Evolutionary conservation across 1,140 invertebrate species (phyloP).

Genomic region (Ooceraea biroi): DNA sequence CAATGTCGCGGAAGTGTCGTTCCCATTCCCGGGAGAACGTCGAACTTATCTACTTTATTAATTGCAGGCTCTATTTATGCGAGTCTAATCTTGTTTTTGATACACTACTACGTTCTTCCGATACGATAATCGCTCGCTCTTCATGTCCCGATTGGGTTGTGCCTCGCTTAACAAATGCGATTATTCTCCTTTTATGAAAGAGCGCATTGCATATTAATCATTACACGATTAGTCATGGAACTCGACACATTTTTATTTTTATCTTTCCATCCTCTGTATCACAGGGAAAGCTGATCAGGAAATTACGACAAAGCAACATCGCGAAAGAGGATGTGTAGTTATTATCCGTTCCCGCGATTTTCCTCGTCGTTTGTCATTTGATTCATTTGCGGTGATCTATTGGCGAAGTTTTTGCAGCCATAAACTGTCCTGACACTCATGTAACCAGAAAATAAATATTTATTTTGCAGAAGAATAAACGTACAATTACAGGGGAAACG

Average conservation of each 20-base stretch:
- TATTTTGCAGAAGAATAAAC: slow-evolving; percentile 17
- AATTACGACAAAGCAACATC: too few relatives aligned
- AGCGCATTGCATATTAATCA: background rate
- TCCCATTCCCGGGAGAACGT: background rate
- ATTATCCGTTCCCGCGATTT: too few relatives aligned
- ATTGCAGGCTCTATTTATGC: background rate
- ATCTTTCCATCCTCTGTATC: background rate
- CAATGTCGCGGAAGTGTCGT: background rate
- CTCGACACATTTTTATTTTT: slow-evolving; percentile 61
- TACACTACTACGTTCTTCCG: background rate
- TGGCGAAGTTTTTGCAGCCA: too few relatives aligned
- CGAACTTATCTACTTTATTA: slow-evolving; percentile 21
- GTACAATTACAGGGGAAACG: slow-evolving; percentile 1
- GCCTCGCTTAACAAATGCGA: background rate
- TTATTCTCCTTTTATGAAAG: background rate
- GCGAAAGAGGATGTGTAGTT: too few relatives aligned
- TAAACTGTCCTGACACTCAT: too few relatives aligned
- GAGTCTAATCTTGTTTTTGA: background rate
- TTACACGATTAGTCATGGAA: background rate
- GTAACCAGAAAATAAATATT: too few relatives aligned
- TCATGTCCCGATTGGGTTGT: background rate
- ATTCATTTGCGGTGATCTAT: too few relatives aligned
- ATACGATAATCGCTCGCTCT: background rate
- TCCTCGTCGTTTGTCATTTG: too few relatives aligned
- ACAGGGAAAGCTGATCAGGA: too few relatives aligned